These are phyloP conservation scores for Penaeus chinensis DNA, from an alignment of 1,140 invertebrate genomes.

Conservation along the genomic window DNA sequence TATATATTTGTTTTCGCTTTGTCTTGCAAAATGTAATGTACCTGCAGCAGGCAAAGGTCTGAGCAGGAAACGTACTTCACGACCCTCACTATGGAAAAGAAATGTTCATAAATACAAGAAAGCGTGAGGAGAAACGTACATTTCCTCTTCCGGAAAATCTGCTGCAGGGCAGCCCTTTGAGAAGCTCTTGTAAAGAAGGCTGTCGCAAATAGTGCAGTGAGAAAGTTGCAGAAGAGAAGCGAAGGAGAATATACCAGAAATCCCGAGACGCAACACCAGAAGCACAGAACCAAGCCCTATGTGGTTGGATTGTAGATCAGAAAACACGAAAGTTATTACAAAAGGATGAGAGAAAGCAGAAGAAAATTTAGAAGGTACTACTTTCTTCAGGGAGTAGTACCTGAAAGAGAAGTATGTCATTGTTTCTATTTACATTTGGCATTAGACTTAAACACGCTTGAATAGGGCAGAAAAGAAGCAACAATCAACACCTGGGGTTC, in stretches of 20 bases:
- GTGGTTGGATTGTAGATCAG: constrained; percentile 26
- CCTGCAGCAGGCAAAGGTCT: constrained; percentile 9
- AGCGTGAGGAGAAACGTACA: constrained; percentile 18
- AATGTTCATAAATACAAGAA: constrained; percentile 28
- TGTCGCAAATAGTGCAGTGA: constrained; percentile 23
- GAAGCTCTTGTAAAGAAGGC: constrained; percentile 23
- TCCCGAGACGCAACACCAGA: constrained; percentile 22
- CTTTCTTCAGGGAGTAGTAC: constrained; percentile 25
- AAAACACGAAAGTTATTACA: background rate
- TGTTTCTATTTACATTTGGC: constrained; percentile 21
- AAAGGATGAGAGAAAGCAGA: constrained; percentile 7
- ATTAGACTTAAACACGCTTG: constrained; percentile 4
- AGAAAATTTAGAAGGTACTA: constrained; percentile 29
- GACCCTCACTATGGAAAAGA: constrained; percentile 21
- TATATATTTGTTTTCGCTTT: background rate
- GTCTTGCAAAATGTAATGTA: constrained; percentile 2
- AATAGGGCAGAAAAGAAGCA: background rate
- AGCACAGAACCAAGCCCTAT: constrained; percentile 14
- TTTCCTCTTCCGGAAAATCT: constrained; percentile 30
- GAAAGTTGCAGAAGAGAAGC: constrained; percentile 25
- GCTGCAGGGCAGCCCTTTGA: constrained; percentile 15
- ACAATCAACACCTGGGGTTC: background rate
- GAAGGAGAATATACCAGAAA: constrained; percentile 33
- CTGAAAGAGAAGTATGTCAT: constrained; percentile 26
- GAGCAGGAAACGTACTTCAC: constrained; percentile 8